phyloP scores from a whole-genome alignment of 2,113 vertebrate species.

The Cyprinus carpio region DNA sequence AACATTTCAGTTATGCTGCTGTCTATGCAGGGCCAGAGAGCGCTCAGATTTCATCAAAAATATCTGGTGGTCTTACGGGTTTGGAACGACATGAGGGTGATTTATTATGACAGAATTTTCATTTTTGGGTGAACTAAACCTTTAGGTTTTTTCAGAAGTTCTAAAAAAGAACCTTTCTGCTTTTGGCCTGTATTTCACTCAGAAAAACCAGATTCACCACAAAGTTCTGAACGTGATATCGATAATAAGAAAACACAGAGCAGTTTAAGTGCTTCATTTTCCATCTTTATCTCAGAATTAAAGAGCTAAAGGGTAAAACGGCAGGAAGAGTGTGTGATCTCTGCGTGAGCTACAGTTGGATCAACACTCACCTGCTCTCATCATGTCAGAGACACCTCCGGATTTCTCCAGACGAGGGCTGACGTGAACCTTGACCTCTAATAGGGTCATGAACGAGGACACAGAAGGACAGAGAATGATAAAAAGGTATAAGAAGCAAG shows the following conservation, averaged over 20 bases:
- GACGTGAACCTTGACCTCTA: conserved; percentile 74
- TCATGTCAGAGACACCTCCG: conserved; percentile 78
- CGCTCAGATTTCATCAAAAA: too few relatives aligned
- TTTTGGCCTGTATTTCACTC: background rate
- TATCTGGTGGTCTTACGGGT: too few relatives aligned
- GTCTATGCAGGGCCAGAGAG: too few relatives aligned
- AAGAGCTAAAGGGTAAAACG: background rate
- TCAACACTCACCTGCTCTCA: conserved; percentile 81
- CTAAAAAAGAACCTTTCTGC: background rate
- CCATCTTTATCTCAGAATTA: background rate
- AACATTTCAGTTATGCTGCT: too few relatives aligned
- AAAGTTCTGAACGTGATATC: background rate
- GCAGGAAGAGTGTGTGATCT: conserved; percentile 33
- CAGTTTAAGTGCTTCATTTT: background rate
- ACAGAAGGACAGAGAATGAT: conserved; percentile 38
- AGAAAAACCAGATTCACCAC: background rate
- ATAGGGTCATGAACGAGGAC: conserved; percentile 56
- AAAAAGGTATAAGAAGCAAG: conserved; percentile 46
- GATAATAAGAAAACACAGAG: background rate
- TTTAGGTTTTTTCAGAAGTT: too few relatives aligned
- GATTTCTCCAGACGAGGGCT: conserved; percentile 70
- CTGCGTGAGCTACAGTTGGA: conserved; percentile 24
- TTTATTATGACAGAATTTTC: too few relatives aligned
- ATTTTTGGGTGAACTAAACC: too few relatives aligned
- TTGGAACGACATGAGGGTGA: too few relatives aligned